Evolutionary conservation across 23 tunicate species (phyloP), one percentile per base, ranked within the genome.

Genomic region (Ascidia mentula): DNA sequence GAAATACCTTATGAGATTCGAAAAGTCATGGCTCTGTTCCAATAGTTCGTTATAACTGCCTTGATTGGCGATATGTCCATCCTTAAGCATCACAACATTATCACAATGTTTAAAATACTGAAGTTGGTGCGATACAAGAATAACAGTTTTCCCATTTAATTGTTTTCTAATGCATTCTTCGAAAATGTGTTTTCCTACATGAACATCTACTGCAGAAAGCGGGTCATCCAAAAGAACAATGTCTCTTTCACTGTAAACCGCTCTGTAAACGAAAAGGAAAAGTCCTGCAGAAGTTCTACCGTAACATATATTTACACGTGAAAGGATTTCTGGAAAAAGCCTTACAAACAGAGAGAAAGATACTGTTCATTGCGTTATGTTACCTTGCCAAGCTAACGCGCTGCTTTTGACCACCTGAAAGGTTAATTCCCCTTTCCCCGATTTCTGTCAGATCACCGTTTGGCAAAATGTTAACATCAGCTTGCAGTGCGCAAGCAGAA

Each of bases 381-480:
- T 53, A 93, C 98, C 98, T 84, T 18, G 99, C 99, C 73, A 96
- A 45, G 72, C 97, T 91, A 18, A 96, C 85, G 59, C 99, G 60
- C 40, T 96, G 99, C 77, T 96, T 88, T 75, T 96, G 99, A 38
- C 99, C 99, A 37, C 99, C 99, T 5, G 99, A 96, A 28, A 96
- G 60, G 69, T 96, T 96, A 75, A 96, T 85, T 34, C 99, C 99
- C 46, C 96, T 84, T 46, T 89, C 99, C 22, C 99, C 99, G 38
- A 96, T 86, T 81, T 96, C 99, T 3, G 99, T 96, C 79, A 83
- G 42, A 59, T 96, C 99, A 7, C 90, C 86, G 32, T 87, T 87
- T 34, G 97, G 97, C 40, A 96, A 69, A 69, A 96, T 84, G 15
- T 87, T 90, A 65, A 96, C 81, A 77, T 96, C 99, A 2, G 94